Percentiles rank a stretch among this genome's conserved stretches.
phyloP scores from a whole-genome alignment of 2,113 vertebrate species.

The Python bivittatus region DNA sequence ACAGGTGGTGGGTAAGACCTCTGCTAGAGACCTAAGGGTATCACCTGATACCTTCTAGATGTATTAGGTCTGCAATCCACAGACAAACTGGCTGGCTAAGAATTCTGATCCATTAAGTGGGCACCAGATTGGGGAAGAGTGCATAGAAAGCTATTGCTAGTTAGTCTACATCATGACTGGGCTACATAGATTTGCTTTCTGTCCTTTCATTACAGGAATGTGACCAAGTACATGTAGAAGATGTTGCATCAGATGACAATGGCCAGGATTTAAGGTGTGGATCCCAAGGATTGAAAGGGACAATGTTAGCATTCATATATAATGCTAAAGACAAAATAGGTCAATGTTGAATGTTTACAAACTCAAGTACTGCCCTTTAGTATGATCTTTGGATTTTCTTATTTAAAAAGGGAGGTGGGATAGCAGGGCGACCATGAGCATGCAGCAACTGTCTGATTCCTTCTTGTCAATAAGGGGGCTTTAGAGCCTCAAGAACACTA shows the following conservation, averaged over 20 bases:
- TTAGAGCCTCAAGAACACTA: background rate
- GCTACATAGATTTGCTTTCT: background rate
- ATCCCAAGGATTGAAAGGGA: background rate
- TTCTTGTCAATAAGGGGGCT: background rate
- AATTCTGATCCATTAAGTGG: background rate
- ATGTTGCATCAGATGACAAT: slow-evolving; percentile 96
- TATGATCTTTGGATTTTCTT: background rate
- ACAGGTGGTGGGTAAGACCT: background rate
- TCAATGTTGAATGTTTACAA: background rate
- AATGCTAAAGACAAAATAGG: background rate
- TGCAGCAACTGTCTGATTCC: background rate
- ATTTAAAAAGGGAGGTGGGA: background rate
- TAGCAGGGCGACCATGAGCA: background rate
- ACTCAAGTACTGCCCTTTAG: background rate
- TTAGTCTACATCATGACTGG: background rate
- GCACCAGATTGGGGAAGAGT: too few relatives aligned
- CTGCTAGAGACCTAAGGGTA: background rate
- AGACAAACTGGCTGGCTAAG: background rate
- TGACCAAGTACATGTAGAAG: slow-evolving; percentile 97
- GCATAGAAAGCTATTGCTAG: background rate
- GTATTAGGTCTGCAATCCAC: background rate
- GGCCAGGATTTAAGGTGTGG: slow-evolving; percentile 93
- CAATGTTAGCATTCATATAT: background rate
- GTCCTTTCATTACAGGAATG: slow-evolving; percentile 84
- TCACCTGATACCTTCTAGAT: background rate